These are phyloP conservation scores for Stenotaenia linearis DNA, from an alignment of 2,888 invertebrate genomes.

Conservation along the genomic window DNA sequence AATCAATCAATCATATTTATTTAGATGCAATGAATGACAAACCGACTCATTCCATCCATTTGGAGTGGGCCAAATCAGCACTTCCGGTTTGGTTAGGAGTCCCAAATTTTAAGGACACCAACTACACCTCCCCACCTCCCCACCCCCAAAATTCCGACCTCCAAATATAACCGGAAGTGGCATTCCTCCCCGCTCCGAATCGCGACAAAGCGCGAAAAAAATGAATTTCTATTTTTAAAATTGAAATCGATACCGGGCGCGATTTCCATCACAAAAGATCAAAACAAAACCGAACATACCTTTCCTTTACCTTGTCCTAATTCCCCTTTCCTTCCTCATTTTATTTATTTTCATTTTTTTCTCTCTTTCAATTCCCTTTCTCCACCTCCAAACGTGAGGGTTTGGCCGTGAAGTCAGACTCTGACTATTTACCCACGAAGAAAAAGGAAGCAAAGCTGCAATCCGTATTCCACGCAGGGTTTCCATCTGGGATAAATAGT, in stretches of 20 bases:
- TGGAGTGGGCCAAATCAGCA: too few species aligned
- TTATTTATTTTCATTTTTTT: neutral
- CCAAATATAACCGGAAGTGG: too few species aligned
- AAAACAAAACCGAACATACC: neutral
- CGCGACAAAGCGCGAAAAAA: too few species aligned
- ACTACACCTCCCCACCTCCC: too few species aligned
- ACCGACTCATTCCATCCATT: neutral
- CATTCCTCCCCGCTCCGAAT: too few species aligned
- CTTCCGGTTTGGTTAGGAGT: too few species aligned
- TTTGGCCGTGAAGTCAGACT: neutral
- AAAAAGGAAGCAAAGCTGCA: constrained; percentile 17
- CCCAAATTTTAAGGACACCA: neutral
- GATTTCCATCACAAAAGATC: neutral
- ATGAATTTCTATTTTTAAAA: too few species aligned
- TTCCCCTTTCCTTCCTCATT: neutral
- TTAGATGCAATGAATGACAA: neutral
- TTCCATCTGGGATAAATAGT: constrained; percentile 30
- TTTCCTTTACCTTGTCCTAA: neutral
- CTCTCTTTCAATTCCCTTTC: constrained; percentile 2
- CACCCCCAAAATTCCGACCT: too few species aligned
- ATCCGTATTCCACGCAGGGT: constrained; percentile 29
- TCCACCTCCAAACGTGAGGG: constrained; percentile 10
- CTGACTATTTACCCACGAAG: constrained; percentile 26
- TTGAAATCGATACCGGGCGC: neutral
- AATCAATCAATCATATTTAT: neutral